Evolutionary conservation across 2,113 vertebrate species (phyloP), one percentile per base, ranked within the genome.

Genomic region (Solea solea): DNA sequence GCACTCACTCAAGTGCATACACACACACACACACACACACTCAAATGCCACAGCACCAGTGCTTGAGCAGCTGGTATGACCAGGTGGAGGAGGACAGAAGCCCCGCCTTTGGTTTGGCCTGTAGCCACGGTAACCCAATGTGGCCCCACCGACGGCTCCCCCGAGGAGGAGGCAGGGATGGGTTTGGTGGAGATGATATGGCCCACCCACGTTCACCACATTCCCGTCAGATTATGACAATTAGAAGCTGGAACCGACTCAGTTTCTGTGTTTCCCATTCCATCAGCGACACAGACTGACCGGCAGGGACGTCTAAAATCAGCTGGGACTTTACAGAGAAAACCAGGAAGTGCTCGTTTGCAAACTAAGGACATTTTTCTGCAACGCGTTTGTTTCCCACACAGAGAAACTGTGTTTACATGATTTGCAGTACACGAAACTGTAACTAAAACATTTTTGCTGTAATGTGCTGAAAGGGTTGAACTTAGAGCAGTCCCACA

Each of bases 41-140:
- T 69, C 57, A 4, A 10, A n/a, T 45, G 84, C 82, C 84, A 83
- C 48, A 74, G 67, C 81, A 81, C 74, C 69, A 72, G 69, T 56
- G 74, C 61, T 56, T 39, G 70, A 90, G 86, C 91, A 93, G 88
- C 90, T 90, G 88, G 82, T 88, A 69, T 15, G 34, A 80, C 88
- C 90, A 93, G 86, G 91, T 90, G 90, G 83, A 76, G 74, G 90
- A 88, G 87, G 90, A 88, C 88, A 89, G 86, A 91, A 89, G 87
- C 86, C 85, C 81, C 65, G 66, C 87, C 89, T 90, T 85, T 64
- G 76, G 64, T 84, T 90, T 90, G 90, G 87, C 85, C 70, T 44
- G 84, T 89, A 64, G 86, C 92, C 89, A 85, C 69, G 15, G 86
- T 49, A 81, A 91, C 90, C 90, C 79, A 83, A 78, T 69, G 59